Conservation (phyloP, 2,888 invertebrate genomes). For the Biston betularia region DNA sequence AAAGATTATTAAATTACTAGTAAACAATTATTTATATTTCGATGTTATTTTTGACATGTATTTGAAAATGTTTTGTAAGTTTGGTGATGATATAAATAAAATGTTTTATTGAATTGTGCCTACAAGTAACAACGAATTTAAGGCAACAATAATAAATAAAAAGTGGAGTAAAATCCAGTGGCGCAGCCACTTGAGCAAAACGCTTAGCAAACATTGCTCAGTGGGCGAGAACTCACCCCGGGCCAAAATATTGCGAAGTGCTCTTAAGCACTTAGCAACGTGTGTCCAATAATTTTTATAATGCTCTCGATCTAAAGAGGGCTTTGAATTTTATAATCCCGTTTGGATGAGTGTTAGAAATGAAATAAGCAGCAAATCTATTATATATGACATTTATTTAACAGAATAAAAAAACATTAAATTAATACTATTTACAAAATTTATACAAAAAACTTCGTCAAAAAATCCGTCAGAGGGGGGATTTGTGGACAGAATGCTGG, state of each 20-base stretch:
- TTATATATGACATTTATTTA: no score
- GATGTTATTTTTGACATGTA: no score
- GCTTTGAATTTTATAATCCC: constrained; percentile 51
- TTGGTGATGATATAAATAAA: no score
- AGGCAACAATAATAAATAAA: constrained; percentile 4
- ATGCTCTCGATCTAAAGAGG: constrained; percentile 61
- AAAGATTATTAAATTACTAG: no score
- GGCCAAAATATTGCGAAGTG: constrained; percentile 71
- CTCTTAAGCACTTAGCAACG: constrained; percentile 58
- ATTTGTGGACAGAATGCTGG: no score
- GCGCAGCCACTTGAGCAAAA: constrained; percentile 54
- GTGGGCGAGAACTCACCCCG: constrained; percentile 54
- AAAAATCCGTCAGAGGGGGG: no score
- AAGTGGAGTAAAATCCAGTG: constrained; percentile 38
- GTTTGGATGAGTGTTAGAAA: constrained; percentile 37
- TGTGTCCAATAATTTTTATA: constrained; percentile 76
- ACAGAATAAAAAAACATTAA: no score
- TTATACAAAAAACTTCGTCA: no score
- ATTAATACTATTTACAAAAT: no score
- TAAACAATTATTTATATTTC: no score
- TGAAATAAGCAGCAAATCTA: constrained; percentile 25
- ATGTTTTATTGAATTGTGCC: no score
- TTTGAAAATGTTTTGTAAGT: no score
- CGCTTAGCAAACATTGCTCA: constrained; percentile 59
- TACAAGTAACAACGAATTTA: neutral